Evolutionary conservation across 2,888 invertebrate genomes (phyloP).

Genomic region (Lapara coniferarum): DNA sequence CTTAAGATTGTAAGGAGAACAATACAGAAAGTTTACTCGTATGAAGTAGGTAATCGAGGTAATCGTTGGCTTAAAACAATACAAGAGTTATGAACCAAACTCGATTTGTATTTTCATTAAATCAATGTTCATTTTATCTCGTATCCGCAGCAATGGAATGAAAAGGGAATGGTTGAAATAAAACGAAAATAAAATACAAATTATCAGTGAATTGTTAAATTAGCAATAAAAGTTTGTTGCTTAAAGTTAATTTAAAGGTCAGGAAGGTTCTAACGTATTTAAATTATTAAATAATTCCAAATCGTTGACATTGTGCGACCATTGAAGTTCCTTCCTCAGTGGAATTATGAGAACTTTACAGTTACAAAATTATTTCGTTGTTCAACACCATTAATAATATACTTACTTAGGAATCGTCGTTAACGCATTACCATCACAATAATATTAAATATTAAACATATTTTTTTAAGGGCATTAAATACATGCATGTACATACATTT

Average conservation of each 20-base stretch:
- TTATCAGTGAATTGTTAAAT: constrained; percentile 12
- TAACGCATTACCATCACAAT: no score
- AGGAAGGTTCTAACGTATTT: neutral
- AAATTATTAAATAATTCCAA: neutral
- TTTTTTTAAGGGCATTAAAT: no score
- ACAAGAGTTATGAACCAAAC: neutral
- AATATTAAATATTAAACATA: no score
- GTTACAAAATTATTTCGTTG: neutral
- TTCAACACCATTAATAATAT: no score
- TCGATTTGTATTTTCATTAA: constrained; percentile 1
- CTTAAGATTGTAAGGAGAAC: no score
- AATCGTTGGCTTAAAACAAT: neutral
- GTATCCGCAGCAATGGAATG: neutral
- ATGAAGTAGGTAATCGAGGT: no score
- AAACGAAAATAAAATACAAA: constrained; percentile 20
- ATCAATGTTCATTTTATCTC: constrained; percentile 17
- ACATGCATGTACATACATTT: no score
- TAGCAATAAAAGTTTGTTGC: constrained; percentile 9
- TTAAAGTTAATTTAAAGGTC: neutral
- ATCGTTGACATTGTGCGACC: neutral
- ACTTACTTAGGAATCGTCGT: no score
- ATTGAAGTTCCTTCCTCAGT: neutral
- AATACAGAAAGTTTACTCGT: no score
- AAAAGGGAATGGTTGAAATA: constrained; percentile 10
- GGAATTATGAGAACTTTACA: neutral